phyloP scores from a whole-genome alignment of 92 coral and sea anemone genomes.

The Heliopora coerulea region DNA sequence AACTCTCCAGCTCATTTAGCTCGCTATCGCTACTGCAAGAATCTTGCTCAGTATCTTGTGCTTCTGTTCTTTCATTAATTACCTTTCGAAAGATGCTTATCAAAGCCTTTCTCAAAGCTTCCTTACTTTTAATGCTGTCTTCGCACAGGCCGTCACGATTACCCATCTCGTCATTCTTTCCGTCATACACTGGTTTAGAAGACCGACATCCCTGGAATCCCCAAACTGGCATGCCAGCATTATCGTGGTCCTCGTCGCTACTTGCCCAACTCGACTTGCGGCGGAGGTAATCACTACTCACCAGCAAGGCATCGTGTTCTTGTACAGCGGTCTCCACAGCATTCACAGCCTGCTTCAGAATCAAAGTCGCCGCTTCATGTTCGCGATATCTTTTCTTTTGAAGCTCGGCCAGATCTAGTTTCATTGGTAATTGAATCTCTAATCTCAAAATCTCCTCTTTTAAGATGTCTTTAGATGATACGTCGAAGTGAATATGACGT shows the following conservation, averaged over 20 bases:
- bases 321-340: conserved; percentile 40
- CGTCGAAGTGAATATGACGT: neutral
- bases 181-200: neutral
- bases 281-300: conserved; percentile 12
- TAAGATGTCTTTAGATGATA: neutral
- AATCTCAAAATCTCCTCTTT: conserved; percentile 22
- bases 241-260: conserved; percentile 1
- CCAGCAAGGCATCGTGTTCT: conserved; percentile 24
- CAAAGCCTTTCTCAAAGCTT: conserved; percentile 9
- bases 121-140: neutral
- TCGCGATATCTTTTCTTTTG: conserved; percentile 76
- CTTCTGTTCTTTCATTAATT: neutral
- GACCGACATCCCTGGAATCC: neutral
- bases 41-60: neutral
- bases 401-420: conserved; percentile 68
- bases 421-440: conserved; percentile 63
- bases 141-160: neutral
- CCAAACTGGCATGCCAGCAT: neutral
- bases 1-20: conserved; percentile 15
- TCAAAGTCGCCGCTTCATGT: conserved; percentile 59
- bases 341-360: conserved; percentile 67
- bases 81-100: conserved; percentile 1
- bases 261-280: conserved; percentile 28
- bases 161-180: neutral
- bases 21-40: conserved; percentile 34